Evolutionary conservation across 2,113 vertebrate genomes (phyloP), one percentile per base, ranked within the genome.

Genomic region (Dicaeum eximium): DNA sequence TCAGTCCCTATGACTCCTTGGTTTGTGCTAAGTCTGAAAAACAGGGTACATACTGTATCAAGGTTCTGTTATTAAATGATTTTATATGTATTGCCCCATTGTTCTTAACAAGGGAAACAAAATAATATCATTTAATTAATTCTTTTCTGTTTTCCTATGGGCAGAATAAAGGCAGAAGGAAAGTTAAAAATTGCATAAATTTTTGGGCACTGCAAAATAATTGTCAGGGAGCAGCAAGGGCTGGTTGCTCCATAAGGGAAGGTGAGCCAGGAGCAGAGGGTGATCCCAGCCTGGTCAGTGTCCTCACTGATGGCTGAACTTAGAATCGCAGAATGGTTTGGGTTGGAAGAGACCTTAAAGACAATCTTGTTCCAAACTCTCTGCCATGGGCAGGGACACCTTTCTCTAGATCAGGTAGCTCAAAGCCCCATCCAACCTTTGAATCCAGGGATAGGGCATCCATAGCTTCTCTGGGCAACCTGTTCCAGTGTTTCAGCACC

Each of bases 11-110:
- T 56, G 35, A 60, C 27, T 21, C 18, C 19, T 79, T 48, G 48
- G 37, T 65, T 87, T 64, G 35, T 71, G 37, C 38, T 28, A 48
- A 33, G 21, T 75, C 58, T 65, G 4, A 90, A 75, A 74, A 38
- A 0, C 12, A 35, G 14, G 10, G 33, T 56, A n/a, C 11, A 6
- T 31, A 18, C 16, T 84, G 86, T 54, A n/a, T 56, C 22, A 72
- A 67, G 31, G 31, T 67, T 12, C 11, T 82, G 7, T 58, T 72
- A 7, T 35, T 51, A 78, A 27, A 66, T 66, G 13, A 37, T 77
- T 25, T 77, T 10, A 0, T 57, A 40, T 38, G 23, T 75, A 58
- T 83, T 62, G 15, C 21, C 2, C 11, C 0, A 0, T 80, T 90
- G 17, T 61, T 88, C 21, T 80, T 89, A 51, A 38, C 5, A 62